Base-by-base conservation (phyloP, 1,140 invertebrate species). In the Ceratina japonica region DNA sequence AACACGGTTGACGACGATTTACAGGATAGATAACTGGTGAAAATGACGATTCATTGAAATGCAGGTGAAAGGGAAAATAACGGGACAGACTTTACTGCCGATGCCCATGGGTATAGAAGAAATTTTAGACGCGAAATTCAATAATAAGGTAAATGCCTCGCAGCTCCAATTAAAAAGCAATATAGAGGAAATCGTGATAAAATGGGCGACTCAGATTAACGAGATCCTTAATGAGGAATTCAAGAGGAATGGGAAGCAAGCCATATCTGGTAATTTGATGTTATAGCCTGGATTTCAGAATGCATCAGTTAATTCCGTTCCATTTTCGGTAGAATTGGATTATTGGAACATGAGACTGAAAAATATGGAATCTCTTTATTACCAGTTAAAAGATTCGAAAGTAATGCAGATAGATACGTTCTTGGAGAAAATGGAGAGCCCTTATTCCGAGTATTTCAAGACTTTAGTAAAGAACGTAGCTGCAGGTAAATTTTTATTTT, bases 361-460 rank as follows among this genome's bases (percentile, higher is more conserved):
- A 77, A 93, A 94, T 86, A 88, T 96, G 5, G 95, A 97, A 90
- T 96, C 95, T 61, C 96, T 98, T 79, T 97, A 97, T 85, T 95
- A 95, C 70, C 97, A 98, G 87, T 88, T 97, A 64, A 92, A 94
- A 51, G 95, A 97, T 88, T 95, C 95, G 10, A 93, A 95, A 83
- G 96, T 98, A 0, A 95, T 96, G 86, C 96, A 95, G 83, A 97
- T 98, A 94, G 95, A 95, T 1, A 93, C 94, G 69, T 94, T 97
- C 58, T 89, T 98, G 4, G 95, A 97, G 88, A 91, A 94, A 74
- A 95, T 95, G 1, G 92, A 95, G 51, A 97, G 96, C 77, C 95
- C 95, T 22, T 97, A 97, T 88, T 94, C 95, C 44, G 92, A 93
- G 59, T 94, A 94, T 61, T 97, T 97, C 88, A 95, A 95, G 76